A percentile compares a stretch with the other conserved stretches of the same genome.
Conservation (phyloP, 2,888 invertebrate species). For the Hydroisotoma schaefferi region DNA sequence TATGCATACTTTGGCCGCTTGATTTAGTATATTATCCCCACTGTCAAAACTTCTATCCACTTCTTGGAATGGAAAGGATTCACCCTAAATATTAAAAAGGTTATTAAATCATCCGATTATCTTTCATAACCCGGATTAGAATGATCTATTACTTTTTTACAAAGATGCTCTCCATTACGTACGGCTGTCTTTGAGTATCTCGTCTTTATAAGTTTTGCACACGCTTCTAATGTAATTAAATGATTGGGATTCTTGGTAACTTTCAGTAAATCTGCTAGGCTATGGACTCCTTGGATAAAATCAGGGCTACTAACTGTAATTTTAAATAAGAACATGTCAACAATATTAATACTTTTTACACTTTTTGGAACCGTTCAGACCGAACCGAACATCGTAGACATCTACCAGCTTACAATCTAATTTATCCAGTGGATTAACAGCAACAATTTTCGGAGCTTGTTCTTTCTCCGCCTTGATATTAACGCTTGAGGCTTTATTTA, state of each 20-base stretch:
- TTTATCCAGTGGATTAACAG: constrained; percentile 78
- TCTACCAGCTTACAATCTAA: constrained; percentile 76
- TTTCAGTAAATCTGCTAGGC: constrained; percentile 72
- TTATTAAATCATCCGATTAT: constrained; percentile 17
- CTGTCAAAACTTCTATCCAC: constrained; percentile 62
- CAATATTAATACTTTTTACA: neutral
- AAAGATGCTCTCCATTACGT: constrained; percentile 57
- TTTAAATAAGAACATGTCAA: neutral
- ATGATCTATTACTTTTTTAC: constrained; percentile 43
- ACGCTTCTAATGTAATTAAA: constrained; percentile 67
- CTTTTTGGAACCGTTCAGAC: neutral
- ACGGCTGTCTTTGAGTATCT: constrained; percentile 61
- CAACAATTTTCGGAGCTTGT: constrained; percentile 68
- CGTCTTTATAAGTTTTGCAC: constrained; percentile 60
- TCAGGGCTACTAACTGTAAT: constrained; percentile 71
- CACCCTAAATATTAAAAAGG: constrained; percentile 11
- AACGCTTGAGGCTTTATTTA: constrained; percentile 64
- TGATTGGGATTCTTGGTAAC: constrained; percentile 78
- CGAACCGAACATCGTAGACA: no score
- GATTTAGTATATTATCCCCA: constrained; percentile 63
- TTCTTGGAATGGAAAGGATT: constrained; percentile 31
- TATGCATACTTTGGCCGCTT: constrained; percentile 63
- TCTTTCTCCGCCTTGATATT: constrained; percentile 58
- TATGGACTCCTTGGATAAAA: constrained; percentile 76
- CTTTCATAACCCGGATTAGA: no score